These are phyloP conservation scores for Cheilosia soror DNA, from an alignment of 2,888 invertebrate genomes.

Conservation along the genomic window DNA sequence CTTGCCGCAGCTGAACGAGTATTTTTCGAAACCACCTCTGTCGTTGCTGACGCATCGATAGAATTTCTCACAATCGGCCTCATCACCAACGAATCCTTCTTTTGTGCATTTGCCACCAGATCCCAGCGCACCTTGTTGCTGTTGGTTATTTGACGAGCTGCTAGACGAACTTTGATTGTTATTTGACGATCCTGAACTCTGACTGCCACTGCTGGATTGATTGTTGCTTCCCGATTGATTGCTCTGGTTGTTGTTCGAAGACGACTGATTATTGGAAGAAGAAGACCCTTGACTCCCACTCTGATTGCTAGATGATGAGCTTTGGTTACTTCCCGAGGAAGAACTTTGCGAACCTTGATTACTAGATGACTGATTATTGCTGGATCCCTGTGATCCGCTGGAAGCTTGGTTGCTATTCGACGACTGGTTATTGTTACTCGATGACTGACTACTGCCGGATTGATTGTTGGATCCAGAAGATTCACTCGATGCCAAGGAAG, in stretches of 20 bases:
- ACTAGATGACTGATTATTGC: conserved; percentile 58
- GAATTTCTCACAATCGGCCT: conserved; percentile 86
- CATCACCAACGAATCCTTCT: conserved; percentile 82
- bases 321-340: conserved; percentile 58
- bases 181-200: conserved; percentile 32
- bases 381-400: conserved; percentile 24
- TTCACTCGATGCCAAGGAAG: conserved; percentile 38
- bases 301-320: conserved; percentile 51
- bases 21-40: conserved; percentile 85
- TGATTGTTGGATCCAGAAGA: conserved; percentile 35
- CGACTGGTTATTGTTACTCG: conserved; percentile 29
- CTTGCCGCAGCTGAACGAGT: conserved; percentile 86
- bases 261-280: conserved; percentile 41
- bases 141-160: conserved; percentile 67
- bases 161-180: conserved; percentile 52
- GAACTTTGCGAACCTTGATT: conserved; percentile 43
- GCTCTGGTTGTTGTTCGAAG: conserved; percentile 26
- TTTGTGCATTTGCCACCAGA: conserved; percentile 76
- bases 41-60: conserved; percentile 87
- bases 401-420: conserved; percentile 58
- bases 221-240: conserved; percentile 22
- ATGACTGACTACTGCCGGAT: conserved; percentile 51
- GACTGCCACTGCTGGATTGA: conserved; percentile 11
- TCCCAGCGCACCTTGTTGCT: conserved; percentile 62
- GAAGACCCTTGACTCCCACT: conserved; percentile 42